Evolutionary conservation across 1,140 invertebrate species (phyloP), one percentile per base, ranked within the genome.

Genomic region (Berghia stephanieae): DNA sequence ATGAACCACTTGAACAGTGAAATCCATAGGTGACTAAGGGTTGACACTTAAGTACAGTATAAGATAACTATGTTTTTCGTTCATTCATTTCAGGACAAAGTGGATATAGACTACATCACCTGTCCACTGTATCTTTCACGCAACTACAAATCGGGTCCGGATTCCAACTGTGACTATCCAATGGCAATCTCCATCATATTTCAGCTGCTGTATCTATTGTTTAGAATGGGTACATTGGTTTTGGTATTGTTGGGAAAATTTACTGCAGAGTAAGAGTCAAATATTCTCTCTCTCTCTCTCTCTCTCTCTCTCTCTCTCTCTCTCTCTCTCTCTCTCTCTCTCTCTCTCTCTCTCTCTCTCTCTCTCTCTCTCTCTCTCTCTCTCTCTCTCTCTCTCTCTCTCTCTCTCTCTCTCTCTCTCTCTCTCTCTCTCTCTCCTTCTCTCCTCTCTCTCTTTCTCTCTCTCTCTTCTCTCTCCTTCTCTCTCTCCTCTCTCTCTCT

Each of bases 121-220:
- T 75, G 72, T 75, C 3, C 18, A 27, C 24, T 75, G 6, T 75
- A 75, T 63, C n/a, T 16, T 60, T n/a, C n/a, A n/a, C n/a, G n/a
- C n/a, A n/a, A n/a, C 43, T 21, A 42, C 31, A 16, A 43, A 10
- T 2, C 27, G 2, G 71, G 71, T 5, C 68, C 74, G 1, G 74
- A 38, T 24, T 80, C 79, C 44, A 77, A 77, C 75, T 80, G 79
- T 43, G 75, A 77, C 75, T 80, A 80, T 21, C 24, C 69, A 18
- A 76, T 80, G 70, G 79, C 79, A 27, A 77, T 80, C 34, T 75
- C 79, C 31, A 76, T 80, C 46, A 80, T 80, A 5, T 77, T 80
- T 44, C 70, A 75, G 44, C 71, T 80, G 44, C 38, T 80, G 8
- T 80, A 77, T 40, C 34, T 38, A 21, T 43, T 75, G 24, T 77